Conservation (phyloP, 2,113 vertebrate species). For the Misgurnus anguillicaudatus region DNA sequence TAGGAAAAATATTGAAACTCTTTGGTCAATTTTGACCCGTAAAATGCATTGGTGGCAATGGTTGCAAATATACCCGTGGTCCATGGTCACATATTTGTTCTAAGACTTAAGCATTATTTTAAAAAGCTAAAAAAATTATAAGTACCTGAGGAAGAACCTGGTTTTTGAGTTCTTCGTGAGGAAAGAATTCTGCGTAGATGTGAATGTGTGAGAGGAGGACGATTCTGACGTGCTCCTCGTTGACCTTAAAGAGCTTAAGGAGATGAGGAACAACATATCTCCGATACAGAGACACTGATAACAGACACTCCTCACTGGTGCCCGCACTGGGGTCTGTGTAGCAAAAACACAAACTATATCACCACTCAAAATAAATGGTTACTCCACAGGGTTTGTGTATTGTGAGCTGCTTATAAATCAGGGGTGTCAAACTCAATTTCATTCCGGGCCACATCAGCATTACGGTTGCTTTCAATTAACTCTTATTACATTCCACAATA, state of each 20-base stretch:
- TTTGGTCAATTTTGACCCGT: too few relatives aligned
- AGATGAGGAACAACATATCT: conserved; percentile 87
- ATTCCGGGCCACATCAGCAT: too few relatives aligned
- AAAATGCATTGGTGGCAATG: too few relatives aligned
- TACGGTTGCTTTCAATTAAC: too few relatives aligned
- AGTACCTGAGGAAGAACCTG: conserved; percentile 92
- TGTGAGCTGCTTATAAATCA: too few relatives aligned
- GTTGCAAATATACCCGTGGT: too few relatives aligned
- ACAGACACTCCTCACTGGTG: conserved; percentile 79
- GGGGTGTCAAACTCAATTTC: too few relatives aligned
- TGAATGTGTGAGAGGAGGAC: conserved; percentile 90
- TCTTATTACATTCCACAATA: too few relatives aligned
- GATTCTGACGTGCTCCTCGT: conserved; percentile 90
- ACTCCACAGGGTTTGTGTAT: too few relatives aligned
- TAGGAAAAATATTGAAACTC: too few relatives aligned
- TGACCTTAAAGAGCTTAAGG: conserved; percentile 88
- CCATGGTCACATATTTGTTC: not conserved
- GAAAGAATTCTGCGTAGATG: conserved; percentile 87
- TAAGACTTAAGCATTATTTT: not conserved
- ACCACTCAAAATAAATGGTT: not conserved
- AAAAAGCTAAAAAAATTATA: not conserved
- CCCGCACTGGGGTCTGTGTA: conserved; percentile 70
- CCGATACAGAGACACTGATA: conserved; percentile 85
- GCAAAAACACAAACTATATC: not conserved
- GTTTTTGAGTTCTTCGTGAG: conserved; percentile 87